Base-by-base conservation (phyloP, 2,888 invertebrate genomes). In the Scotopteryx bipunctaria region DNA sequence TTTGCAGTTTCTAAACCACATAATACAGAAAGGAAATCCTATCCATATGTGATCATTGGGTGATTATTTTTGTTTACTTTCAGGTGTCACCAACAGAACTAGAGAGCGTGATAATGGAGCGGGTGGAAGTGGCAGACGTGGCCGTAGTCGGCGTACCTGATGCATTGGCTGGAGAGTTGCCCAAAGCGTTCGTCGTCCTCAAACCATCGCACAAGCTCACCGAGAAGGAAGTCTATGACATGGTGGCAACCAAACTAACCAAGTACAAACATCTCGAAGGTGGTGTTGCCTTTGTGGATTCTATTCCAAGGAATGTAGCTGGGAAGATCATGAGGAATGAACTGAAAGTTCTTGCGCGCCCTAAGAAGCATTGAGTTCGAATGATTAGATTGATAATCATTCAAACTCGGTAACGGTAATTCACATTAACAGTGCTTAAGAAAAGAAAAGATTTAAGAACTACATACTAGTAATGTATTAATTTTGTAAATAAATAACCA, bases 21-120 rank as follows among this genome's bases (percentile, higher is more conserved):
- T n/a, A n/a, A n/a, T n/a, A n/a, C n/a, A n/a, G n/a, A n/a, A n/a
- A n/a, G n/a, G n/a, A n/a, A n/a, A n/a, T n/a, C n/a, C n/a, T n/a
- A n/a, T n/a, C n/a, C n/a, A n/a, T n/a, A n/a, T n/a, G n/a, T n/a
- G n/a, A n/a, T n/a, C n/a, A n/a, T n/a, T n/a, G n/a, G n/a, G n/a
- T n/a, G n/a, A n/a, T n/a, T n/a, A n/a, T n/a, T n/a, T n/a, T n/a
- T n/a, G n/a, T n/a, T n/a, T n/a, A n/a, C n/a, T n/a, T 64, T 58
- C 86, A 96, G 95, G 96, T 97, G 17, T 95, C 97, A 0, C 97
- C 97, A 14, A 95, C 96, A 1, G 97, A 97, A 83, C 79, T 97
- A 50, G 97, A 97, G 81, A 94, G 93, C 61, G 75, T 96, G 3
- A 91, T 97, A 31, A 90, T 95, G 76, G 93, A 94, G 71, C 91